Percentiles rank a stretch among this genome's conserved stretches.
Conservation (phyloP, 2,113 vertebrate species). For the Heliornis fulica region DNA sequence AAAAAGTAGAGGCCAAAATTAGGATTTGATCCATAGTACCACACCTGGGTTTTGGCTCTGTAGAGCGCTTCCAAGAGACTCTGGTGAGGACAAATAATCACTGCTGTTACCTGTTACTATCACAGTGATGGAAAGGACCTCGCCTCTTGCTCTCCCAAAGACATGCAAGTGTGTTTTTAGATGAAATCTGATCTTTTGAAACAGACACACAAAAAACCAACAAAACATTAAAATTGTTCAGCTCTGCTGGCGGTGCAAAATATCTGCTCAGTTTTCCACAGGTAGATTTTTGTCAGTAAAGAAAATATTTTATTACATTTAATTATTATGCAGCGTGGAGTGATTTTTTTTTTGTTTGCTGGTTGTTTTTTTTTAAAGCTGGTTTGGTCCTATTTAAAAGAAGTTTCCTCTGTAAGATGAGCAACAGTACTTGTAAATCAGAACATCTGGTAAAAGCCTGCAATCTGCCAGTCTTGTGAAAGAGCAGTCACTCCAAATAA, state of each 20-base stretch:
- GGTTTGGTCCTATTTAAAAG: background rate
- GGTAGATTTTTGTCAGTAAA: background rate
- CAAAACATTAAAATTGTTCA: background rate
- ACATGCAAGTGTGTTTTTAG: background rate
- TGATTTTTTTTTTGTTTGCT: too few relatives aligned
- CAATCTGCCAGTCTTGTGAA: conserved; percentile 27
- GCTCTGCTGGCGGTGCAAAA: too few relatives aligned
- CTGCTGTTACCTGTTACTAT: background rate
- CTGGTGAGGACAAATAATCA: background rate
- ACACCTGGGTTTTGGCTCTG: background rate
- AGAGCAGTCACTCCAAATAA: background rate
- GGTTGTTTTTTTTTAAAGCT: background rate
- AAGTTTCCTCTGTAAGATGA: background rate
- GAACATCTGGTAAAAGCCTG: conserved; percentile 24
- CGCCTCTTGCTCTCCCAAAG: background rate
- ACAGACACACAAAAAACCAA: background rate
- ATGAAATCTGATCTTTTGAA: background rate
- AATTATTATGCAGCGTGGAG: background rate
- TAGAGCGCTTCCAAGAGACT: background rate
- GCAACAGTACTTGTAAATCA: background rate
- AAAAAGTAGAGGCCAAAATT: background rate
- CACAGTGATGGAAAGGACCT: background rate
- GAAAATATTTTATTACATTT: background rate
- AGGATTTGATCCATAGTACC: background rate
- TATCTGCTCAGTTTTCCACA: too few relatives aligned